Conservation (phyloP, 2,797 vertebrate genomes). For the Myotis planiceps region DNA sequence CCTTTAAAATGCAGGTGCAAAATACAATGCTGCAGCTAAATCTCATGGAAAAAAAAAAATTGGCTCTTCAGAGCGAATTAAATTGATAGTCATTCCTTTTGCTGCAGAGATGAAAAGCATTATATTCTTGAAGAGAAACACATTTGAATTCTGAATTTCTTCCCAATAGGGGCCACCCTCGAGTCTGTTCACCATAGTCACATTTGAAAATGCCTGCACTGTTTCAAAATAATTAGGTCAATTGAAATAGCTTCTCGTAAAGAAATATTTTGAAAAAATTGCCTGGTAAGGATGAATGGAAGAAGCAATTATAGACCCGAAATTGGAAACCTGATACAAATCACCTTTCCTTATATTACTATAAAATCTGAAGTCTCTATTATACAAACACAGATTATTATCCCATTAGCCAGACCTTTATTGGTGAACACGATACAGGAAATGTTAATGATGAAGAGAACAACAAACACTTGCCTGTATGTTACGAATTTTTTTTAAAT, state of each 20-base stretch:
- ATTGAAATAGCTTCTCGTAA: constrained; percentile 28
- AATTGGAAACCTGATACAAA: constrained; percentile 49
- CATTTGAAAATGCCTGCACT: background rate
- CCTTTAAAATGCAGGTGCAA: constrained; percentile 33
- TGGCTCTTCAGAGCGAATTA: constrained; percentile 24
- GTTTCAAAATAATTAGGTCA: constrained; percentile 35
- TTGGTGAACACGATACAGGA: background rate
- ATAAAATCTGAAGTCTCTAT: constrained; percentile 47
- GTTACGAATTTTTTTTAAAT: constrained; percentile 1
- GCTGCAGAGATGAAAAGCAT: background rate
- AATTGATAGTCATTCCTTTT: constrained; percentile 22
- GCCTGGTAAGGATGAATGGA: background rate
- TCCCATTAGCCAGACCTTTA: constrained; percentile 10
- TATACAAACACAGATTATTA: constrained; percentile 48
- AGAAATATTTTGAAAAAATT: constrained; percentile 41
- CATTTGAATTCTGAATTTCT: background rate
- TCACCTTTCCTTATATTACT: constrained; percentile 45
- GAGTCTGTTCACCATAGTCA: background rate
- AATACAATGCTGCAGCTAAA: constrained; percentile 15
- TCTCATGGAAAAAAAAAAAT: constrained; percentile 27
- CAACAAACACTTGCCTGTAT: background rate
- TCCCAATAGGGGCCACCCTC: background rate
- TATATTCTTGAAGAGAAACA: background rate
- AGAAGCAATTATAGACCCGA: constrained; percentile 24
- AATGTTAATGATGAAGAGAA: constrained; percentile 1